phyloP scores from a whole-genome alignment of 1,140 invertebrate genomes.

The Rhynchophorus ferrugineus region DNA sequence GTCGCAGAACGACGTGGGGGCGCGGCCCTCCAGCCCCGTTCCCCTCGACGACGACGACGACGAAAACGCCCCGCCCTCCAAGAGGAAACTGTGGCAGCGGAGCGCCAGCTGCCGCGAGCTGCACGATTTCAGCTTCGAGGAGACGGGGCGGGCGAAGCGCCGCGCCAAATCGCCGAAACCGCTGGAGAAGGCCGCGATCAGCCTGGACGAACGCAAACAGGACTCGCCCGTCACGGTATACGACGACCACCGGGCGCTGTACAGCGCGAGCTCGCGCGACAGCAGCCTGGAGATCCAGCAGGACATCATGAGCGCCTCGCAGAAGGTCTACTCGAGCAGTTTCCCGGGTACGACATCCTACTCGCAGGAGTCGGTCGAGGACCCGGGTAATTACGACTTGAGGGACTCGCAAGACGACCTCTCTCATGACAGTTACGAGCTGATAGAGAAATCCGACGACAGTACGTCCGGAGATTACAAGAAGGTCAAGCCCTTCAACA shows the following conservation, averaged over 20 bases:
- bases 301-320: slow-evolving; percentile 45
- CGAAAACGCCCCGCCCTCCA: slow-evolving; percentile 34
- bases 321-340: slow-evolving; percentile 72
- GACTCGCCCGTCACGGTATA: slow-evolving; percentile 71
- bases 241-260: slow-evolving; percentile 56
- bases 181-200: slow-evolving; percentile 27
- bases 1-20: slow-evolving; percentile 35
- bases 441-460: slow-evolving; percentile 67
- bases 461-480: slow-evolving; percentile 36
- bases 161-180: slow-evolving; percentile 37
- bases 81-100: slow-evolving; percentile 58
- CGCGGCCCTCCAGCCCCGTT: slow-evolving; percentile 1
- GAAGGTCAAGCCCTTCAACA: slow-evolving; percentile 29
- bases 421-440: slow-evolving; percentile 81
- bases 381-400: slow-evolving; percentile 46
- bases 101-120: slow-evolving; percentile 72
- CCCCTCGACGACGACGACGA: slow-evolving; percentile 29
- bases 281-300: slow-evolving; percentile 53
- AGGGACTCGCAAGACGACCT: slow-evolving; percentile 77
- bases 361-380: slow-evolving; percentile 55
- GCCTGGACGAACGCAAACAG: slow-evolving; percentile 45
- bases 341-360: slow-evolving; percentile 70
- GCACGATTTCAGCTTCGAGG: slow-evolving; percentile 63
- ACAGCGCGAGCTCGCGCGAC: slow-evolving; percentile 49
- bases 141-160: slow-evolving; percentile 53